phyloP scores from a whole-genome alignment of 2,888 invertebrate species.

The Morpho deidamia region DNA sequence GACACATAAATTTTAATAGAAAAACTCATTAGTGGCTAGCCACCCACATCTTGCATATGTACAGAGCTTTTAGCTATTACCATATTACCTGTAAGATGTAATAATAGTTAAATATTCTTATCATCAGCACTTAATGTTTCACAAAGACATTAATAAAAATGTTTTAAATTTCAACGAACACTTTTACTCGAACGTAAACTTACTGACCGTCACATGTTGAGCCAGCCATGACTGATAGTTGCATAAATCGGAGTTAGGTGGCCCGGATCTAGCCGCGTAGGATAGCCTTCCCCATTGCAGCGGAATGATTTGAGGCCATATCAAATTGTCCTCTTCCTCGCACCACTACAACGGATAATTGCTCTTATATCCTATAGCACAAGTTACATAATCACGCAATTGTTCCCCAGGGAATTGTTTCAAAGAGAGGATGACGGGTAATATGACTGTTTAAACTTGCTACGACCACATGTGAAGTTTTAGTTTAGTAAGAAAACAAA shows the following conservation, averaged over 20 bases:
- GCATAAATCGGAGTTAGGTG: conserved; percentile 44
- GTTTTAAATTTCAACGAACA: background rate
- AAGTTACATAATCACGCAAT: conserved; percentile 49
- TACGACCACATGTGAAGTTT: conserved; percentile 12
- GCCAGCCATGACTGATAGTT: conserved; percentile 25
- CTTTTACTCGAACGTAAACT: conserved; percentile 14
- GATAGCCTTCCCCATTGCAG: conserved; percentile 63
- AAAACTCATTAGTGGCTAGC: too few species aligned
- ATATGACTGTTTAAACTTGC: conserved; percentile 22
- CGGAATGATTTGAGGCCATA: conserved; percentile 72
- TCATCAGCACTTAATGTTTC: too few species aligned
- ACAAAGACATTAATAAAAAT: too few species aligned
- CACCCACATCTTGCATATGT: too few species aligned
- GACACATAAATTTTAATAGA: too few species aligned
- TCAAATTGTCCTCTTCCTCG: conserved; percentile 73
- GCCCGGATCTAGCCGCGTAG: conserved; percentile 58
- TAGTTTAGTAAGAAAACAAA: background rate
- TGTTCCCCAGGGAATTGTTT: conserved; percentile 35
- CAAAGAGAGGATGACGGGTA: conserved; percentile 32
- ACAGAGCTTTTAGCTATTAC: too few species aligned
- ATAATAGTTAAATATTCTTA: too few species aligned
- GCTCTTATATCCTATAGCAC: conserved; percentile 47
- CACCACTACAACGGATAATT: conserved; percentile 48
- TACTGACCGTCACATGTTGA: conserved; percentile 10
- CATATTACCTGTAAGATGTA: too few species aligned